phyloP scores from a whole-genome alignment of 2,888 invertebrate genomes.

The Caenorhabditis auriculariae region DNA sequence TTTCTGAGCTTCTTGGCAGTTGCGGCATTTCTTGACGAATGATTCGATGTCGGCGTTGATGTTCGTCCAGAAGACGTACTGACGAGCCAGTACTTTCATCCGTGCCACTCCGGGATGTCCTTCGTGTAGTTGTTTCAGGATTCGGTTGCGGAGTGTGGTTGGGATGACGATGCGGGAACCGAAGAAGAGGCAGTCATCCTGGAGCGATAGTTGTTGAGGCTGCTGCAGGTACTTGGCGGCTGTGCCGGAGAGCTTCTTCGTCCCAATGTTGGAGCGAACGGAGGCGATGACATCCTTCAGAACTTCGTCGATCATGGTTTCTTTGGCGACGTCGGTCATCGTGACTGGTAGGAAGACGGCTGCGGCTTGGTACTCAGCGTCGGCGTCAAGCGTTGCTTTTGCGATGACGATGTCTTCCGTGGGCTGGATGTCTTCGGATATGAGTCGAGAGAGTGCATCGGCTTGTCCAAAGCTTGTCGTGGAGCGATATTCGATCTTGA shows the following conservation, averaged over 20 bases:
- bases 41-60: conserved; percentile 41
- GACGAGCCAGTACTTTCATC: conserved; percentile 54
- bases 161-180: conserved; percentile 51
- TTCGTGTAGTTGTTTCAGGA: conserved; percentile 47
- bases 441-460: conserved; percentile 59
- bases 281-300: neutral
- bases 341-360: conserved; percentile 5
- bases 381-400: conserved; percentile 4
- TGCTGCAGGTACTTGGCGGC: too few species aligned
- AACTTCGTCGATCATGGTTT: conserved; percentile 2
- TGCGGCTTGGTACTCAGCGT: neutral
- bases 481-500: conserved; percentile 55
- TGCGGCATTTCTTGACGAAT: conserved; percentile 29
- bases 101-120: conserved; percentile 53
- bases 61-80: conserved; percentile 56
- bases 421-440: neutral
- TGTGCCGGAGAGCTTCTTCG: too few species aligned
- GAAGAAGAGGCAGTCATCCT: conserved; percentile 11
- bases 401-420: conserved; percentile 13
- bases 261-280: too few species aligned
- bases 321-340: conserved; percentile 1
- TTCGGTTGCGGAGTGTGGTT: conserved; percentile 15
- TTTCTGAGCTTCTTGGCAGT: conserved; percentile 31
- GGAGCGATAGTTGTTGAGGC: conserved; percentile 7
- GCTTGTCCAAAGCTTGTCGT: conserved; percentile 58